Evolutionary conservation across 2,888 invertebrate species (phyloP).

Genomic region (Lomographa bimaculata): DNA sequence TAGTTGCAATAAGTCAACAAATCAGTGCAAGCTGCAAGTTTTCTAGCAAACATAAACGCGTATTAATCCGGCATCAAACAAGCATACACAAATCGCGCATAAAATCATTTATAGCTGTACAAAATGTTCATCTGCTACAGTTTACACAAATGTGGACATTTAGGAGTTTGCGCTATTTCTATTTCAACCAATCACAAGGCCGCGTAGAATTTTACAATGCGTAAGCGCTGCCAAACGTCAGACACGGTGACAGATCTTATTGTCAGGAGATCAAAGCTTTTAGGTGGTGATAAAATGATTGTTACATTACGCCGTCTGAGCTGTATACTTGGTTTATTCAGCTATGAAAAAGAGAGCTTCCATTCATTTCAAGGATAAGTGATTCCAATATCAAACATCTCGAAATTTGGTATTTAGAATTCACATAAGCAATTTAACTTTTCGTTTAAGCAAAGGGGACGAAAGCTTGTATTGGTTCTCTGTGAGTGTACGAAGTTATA

Average conservation of each 20-base stretch:
- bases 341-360: constrained; percentile 7
- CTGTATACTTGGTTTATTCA: constrained; percentile 4
- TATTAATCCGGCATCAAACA: constrained; percentile 7
- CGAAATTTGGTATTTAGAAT: neutral
- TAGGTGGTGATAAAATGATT: constrained; percentile 16
- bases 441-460: neutral
- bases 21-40: too few relatives aligned
- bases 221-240: constrained; percentile 18
- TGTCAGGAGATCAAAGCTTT: constrained; percentile 19
- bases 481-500: too few relatives aligned
- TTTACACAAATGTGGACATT: constrained; percentile 26
- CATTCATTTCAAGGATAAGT: neutral
- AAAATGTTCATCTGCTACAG: constrained; percentile 17
- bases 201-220: constrained; percentile 15
- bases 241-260: constrained; percentile 15
- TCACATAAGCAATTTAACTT: constrained; percentile 6
- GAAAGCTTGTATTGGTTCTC: too few relatives aligned
- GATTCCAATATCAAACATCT: constrained; percentile 2
- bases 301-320: neutral
- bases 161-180: constrained; percentile 25
- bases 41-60: too few relatives aligned
- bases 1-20: too few relatives aligned
- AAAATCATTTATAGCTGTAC: constrained; percentile 18
- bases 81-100: constrained; percentile 12
- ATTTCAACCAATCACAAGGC: constrained; percentile 22